These are phyloP conservation scores for Atherinomorus stipes DNA, from an alignment of 2,113 vertebrate species.

Conservation along the genomic window DNA sequence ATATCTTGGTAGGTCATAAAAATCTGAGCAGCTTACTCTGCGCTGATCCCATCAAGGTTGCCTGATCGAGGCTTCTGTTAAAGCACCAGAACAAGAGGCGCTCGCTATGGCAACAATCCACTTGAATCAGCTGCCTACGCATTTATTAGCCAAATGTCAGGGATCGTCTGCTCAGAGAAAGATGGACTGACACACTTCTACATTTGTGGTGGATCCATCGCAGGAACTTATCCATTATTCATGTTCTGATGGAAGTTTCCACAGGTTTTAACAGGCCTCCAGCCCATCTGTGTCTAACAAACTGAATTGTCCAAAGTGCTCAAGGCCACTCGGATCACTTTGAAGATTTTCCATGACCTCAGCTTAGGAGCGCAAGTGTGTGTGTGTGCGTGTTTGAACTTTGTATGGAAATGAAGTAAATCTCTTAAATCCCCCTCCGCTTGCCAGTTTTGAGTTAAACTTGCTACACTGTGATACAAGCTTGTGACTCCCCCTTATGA, in stretches of 20 bases:
- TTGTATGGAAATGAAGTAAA: conserved; percentile 46
- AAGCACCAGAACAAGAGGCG: conserved; percentile 43
- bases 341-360: conserved; percentile 75
- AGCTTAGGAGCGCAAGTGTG: conserved; percentile 47
- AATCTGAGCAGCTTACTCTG: not conserved
- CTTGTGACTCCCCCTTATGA: conserved; percentile 38
- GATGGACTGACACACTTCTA: conserved; percentile 35
- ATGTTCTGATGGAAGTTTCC: conserved; percentile 51
- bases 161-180: conserved; percentile 43
- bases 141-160: conserved; percentile 75
- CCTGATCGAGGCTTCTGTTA: conserved; percentile 56
- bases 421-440: conserved; percentile 12
- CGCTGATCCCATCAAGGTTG: conserved; percentile 48
- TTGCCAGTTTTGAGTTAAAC: conserved; percentile 29
- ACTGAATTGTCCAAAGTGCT: conserved; percentile 63
- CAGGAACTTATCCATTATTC: conserved; percentile 63
- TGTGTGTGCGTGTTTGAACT: conserved; percentile 19
- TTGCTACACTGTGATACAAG: conserved; percentile 7
- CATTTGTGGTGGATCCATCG: conserved; percentile 27
- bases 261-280: conserved; percentile 65
- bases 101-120: conserved; percentile 75
- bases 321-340: conserved; percentile 64
- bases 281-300: conserved; percentile 63
- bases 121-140: conserved; percentile 39
- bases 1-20: not conserved